A percentile compares a stretch with the other conserved stretches of the same genome.
phyloP scores from a whole-genome alignment of 37 sponge, comb jelly and placozoan genomes.

The Spongilla lacustris region DNA sequence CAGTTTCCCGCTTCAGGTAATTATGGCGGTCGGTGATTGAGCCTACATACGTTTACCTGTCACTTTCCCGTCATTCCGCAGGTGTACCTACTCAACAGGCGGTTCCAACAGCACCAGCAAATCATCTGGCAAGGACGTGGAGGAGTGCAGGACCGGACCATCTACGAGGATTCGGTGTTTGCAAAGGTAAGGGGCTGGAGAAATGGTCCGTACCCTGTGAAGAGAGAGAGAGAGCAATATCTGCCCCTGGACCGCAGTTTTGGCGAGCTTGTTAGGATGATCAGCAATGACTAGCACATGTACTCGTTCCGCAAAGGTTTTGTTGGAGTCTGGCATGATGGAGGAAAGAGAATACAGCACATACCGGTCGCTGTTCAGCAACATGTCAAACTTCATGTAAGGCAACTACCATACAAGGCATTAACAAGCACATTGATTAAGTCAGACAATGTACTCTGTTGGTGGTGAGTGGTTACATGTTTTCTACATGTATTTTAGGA shows the following conservation, averaged over 20 bases:
- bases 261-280: too few relatives aligned
- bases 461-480: background rate
- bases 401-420: background rate
- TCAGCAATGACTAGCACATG: background rate
- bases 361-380: constrained; percentile 93
- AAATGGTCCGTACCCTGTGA: too few relatives aligned
- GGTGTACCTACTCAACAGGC: constrained; percentile 89
- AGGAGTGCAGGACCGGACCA: constrained; percentile 96
- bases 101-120: constrained; percentile 98
- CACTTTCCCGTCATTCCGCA: background rate
- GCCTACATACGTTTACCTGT: background rate
- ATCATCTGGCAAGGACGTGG: constrained; percentile 97
- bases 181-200: constrained; percentile 61
- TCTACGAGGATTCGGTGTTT: constrained; percentile 97
- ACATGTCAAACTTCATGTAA: constrained; percentile 98
- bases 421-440: background rate
- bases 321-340: constrained; percentile 90
- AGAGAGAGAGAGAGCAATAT: too few relatives aligned
- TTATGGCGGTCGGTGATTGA: background rate
- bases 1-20: constrained; percentile 93
- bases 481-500: constrained; percentile 57
- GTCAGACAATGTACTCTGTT: background rate
- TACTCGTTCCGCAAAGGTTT: constrained; percentile 42
- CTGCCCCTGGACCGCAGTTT: too few relatives aligned
- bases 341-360: constrained; percentile 92